A percentile compares a stretch with the other conserved stretches of the same genome.
phyloP scores from a whole-genome alignment of 2,113 vertebrate genomes.

The Phalacrocorax brasilianus region DNA sequence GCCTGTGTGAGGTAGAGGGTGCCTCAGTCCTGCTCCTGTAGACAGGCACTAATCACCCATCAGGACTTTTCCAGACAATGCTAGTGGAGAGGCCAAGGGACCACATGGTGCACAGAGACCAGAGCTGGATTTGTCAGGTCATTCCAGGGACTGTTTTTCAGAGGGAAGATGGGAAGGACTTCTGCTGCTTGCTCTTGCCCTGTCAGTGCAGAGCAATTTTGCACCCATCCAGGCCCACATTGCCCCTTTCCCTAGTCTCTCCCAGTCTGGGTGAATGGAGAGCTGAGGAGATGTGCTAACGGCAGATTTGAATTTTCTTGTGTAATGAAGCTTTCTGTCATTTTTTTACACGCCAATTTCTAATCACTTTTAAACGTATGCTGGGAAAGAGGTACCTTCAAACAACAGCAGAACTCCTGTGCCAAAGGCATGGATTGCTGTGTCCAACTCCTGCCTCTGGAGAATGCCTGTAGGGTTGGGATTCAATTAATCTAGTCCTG shows the following conservation, averaged over 20 bases:
- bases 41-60: neutral
- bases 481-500: slow-evolving; percentile 17
- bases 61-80: neutral
- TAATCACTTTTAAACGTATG: slow-evolving; percentile 7
- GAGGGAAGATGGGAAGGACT: neutral
- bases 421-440: neutral
- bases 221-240: neutral
- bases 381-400: neutral
- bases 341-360: neutral
- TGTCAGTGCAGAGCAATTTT: neutral
- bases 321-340: neutral
- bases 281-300: neutral
- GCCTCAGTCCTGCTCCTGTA: neutral
- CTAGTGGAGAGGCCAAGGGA: neutral
- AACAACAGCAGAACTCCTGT: neutral
- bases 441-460: neutral
- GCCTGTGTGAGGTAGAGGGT: neutral
- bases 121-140: neutral
- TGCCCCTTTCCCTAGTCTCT: neutral
- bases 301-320: neutral
- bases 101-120: neutral
- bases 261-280: neutral
- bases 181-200: neutral
- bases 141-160: neutral
- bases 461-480: neutral